Evolutionary conservation across 2,797 vertebrate genomes (phyloP).

Genomic region (Pangasius mekongensis): DNA sequence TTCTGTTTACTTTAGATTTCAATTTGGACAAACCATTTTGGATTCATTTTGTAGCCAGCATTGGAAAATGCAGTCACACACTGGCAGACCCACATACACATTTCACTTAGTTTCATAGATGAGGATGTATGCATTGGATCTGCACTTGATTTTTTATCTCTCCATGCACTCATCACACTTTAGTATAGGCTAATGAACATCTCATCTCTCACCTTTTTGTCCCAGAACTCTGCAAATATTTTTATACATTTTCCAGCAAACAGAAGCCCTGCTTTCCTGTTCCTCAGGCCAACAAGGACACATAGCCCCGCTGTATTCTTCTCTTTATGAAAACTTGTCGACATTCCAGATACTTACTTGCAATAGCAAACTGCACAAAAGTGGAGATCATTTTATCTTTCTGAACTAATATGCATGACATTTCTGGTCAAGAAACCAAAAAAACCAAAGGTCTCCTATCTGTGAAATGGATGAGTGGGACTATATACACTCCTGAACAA

Average conservation of each 20-base stretch:
- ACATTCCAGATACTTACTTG: background rate
- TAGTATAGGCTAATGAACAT: background rate
- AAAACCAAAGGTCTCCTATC: background rate
- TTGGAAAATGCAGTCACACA: background rate
- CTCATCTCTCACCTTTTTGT: no score
- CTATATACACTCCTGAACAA: no score
- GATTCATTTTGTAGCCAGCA: background rate
- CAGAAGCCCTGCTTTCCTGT: background rate
- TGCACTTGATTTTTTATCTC: background rate
- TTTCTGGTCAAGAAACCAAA: background rate
- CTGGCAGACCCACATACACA: background rate
- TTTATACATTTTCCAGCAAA: background rate
- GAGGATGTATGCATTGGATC: background rate
- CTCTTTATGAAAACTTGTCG: background rate
- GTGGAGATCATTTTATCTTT: background rate
- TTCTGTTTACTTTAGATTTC: conserved; percentile 1
- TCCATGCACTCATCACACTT: no score
- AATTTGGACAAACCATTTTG: background rate
- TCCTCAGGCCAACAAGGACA: background rate
- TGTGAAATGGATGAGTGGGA: background rate
- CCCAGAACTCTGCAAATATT: background rate
- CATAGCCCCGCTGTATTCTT: background rate
- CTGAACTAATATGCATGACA: background rate
- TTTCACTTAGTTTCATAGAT: background rate
- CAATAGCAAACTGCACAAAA: background rate